A percentile compares a stretch with the other conserved stretches of the same genome.
Evolutionary conservation across 2,888 invertebrate species (phyloP).

Genomic region (Eutolmus rufibarbis): DNA sequence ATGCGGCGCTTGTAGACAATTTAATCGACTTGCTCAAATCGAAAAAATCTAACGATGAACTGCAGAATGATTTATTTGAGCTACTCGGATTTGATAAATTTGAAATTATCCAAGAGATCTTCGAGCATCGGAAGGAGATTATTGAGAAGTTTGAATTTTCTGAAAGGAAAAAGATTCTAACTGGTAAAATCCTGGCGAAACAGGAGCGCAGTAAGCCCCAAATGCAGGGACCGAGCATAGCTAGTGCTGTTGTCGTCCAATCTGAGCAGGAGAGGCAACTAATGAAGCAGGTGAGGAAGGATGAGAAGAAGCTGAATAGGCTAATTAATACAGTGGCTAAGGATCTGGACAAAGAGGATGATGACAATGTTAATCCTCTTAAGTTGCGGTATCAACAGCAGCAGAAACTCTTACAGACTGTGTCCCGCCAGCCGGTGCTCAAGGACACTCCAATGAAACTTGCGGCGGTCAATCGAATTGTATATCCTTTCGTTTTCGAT

Average conservation of each 20-base stretch:
- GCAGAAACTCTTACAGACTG: slow-evolving; percentile 56
- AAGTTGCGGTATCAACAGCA: slow-evolving; percentile 58
- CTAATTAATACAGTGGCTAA: slow-evolving; percentile 54
- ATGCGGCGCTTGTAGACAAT: slow-evolving; percentile 68
- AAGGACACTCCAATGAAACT: slow-evolving; percentile 46
- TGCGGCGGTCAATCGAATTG: slow-evolving; percentile 66
- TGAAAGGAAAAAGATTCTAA: slow-evolving; percentile 50
- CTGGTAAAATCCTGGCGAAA: slow-evolving; percentile 47
- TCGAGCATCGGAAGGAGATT: slow-evolving; percentile 71
- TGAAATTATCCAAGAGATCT: slow-evolving; percentile 74
- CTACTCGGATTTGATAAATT: slow-evolving; percentile 86
- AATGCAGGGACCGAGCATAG: slow-evolving; percentile 68
- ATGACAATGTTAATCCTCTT: slow-evolving; percentile 62
- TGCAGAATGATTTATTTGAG: slow-evolving; percentile 87
- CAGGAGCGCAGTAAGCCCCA: slow-evolving; percentile 54
- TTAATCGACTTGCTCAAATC: slow-evolving; percentile 70
- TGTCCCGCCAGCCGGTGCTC: slow-evolving; percentile 57
- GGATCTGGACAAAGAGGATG: slow-evolving; percentile 55
- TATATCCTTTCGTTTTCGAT: slow-evolving; percentile 90
- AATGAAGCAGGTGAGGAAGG: slow-evolving; percentile 79
- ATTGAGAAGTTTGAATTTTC: slow-evolving; percentile 57
- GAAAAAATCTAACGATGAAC: slow-evolving; percentile 70
- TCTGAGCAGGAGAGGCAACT: slow-evolving; percentile 83
- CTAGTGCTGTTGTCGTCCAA: slow-evolving; percentile 83
- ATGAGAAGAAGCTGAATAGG: slow-evolving; percentile 76